Evolutionary conservation across 1,140 invertebrate species (phyloP).

Genomic region (Cotesia vestalis): DNA sequence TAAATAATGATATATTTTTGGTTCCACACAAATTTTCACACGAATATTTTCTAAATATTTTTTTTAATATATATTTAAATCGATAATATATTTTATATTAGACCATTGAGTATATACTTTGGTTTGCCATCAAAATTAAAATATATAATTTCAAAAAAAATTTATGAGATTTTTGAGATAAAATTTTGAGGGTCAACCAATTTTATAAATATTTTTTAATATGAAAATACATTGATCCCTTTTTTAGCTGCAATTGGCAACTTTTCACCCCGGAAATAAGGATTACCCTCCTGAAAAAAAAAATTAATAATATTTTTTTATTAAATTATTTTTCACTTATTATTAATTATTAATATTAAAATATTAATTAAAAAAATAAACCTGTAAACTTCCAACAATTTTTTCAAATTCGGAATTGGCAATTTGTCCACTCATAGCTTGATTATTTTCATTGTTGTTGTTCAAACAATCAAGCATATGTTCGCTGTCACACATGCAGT

Average conservation of each 20-base stretch:
- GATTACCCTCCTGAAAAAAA: conserved; percentile 75
- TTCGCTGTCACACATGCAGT: conserved; percentile 97
- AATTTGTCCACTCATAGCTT: conserved; percentile 59
- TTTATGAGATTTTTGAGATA: background rate
- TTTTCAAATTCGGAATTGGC: conserved; percentile 66
- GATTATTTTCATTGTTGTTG: conserved; percentile 53
- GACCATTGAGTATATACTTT: conserved; percentile 13
- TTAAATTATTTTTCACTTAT: no score
- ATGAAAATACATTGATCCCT: conserved; percentile 73
- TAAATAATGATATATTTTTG: no score
- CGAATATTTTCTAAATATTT: background rate
- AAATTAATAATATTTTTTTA: conserved; percentile 22
- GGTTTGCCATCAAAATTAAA: background rate
- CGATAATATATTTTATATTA: conserved; percentile 14
- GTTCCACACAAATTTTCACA: no score
- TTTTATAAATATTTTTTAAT: conserved; percentile 18
- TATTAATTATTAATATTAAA: no score
- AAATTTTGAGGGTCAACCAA: background rate
- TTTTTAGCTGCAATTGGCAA: conserved; percentile 89
- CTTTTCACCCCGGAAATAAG: conserved; percentile 82
- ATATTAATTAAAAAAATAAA: conserved; percentile 42
- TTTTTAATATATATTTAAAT: background rate
- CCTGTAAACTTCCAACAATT: conserved; percentile 69
- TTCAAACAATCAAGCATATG: conserved; percentile 95
- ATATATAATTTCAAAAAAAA: no score